Evolutionary conservation across 2,888 invertebrate genomes (phyloP).

Genomic region (Laspeyria flexula): DNA sequence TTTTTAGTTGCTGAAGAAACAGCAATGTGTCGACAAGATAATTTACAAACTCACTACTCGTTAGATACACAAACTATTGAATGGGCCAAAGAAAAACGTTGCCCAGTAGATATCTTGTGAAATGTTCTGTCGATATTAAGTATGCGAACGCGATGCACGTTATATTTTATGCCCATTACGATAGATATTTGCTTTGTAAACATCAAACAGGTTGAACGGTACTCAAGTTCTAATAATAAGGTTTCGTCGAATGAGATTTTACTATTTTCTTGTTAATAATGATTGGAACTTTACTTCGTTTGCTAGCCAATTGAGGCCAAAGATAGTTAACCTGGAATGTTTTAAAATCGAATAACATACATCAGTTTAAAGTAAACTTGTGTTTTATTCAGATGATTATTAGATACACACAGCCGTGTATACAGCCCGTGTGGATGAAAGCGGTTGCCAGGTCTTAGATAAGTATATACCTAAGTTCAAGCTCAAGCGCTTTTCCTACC

Average conservation of each 20-base stretch:
- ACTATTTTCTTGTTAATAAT: background rate
- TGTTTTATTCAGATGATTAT: no score
- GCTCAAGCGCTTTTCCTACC: no score
- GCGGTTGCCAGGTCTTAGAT: no score
- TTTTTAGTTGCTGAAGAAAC: slow-evolving; percentile 41
- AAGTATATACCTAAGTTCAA: no score
- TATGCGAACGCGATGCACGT: background rate
- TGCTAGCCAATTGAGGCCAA: no score
- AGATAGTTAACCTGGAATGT: no score
- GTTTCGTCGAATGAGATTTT: background rate
- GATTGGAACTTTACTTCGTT: no score
- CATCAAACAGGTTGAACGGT: slow-evolving; percentile 2
- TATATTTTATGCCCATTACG: slow-evolving; percentile 7
- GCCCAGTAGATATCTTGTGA: slow-evolving; percentile 45
- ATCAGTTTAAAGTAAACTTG: no score
- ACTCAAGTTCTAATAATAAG: background rate
- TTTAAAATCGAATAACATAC: no score
- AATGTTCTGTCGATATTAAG: slow-evolving; percentile 25
- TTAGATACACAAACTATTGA: slow-evolving; percentile 48
- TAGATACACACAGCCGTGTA: no score
- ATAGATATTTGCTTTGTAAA: slow-evolving; percentile 18
- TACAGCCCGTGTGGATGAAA: no score
- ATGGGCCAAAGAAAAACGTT: slow-evolving; percentile 58
- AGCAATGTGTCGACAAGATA: slow-evolving; percentile 46
- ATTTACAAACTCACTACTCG: slow-evolving; percentile 43